phyloP scores from a whole-genome alignment of 1,140 invertebrate species.

The Drosophila ambigua region DNA sequence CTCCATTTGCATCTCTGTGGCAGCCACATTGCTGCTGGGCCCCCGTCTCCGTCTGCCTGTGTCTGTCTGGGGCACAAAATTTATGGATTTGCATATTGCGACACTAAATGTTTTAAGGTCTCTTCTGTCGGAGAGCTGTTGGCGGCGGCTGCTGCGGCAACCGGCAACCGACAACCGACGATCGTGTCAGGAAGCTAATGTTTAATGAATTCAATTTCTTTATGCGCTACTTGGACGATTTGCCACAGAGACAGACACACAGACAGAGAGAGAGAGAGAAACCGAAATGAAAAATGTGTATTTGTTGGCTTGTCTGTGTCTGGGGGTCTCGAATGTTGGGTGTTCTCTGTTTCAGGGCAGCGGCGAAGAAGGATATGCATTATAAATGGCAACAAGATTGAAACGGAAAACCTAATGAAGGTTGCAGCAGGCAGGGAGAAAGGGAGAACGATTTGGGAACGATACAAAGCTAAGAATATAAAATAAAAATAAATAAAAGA shows the following conservation, averaged over 20 bases:
- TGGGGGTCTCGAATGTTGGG: background rate
- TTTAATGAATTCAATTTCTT: conserved; percentile 83
- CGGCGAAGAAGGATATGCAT: no score
- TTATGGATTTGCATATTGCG: conserved; percentile 80
- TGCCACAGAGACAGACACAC: background rate
- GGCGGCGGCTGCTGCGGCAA: conserved; percentile 10
- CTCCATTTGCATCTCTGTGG: conserved; percentile 1
- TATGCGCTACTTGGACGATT: conserved; percentile 69
- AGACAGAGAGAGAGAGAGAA: conserved; percentile 20
- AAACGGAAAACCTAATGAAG: background rate
- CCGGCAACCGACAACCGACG: background rate
- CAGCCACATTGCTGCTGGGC: conserved; percentile 4
- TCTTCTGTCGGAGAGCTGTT: conserved; percentile 4
- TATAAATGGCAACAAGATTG: background rate
- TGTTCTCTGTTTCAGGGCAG: background rate
- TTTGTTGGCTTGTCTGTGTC: conserved; percentile 4
- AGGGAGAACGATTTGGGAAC: no score
- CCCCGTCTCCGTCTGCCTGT: background rate
- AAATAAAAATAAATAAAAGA: no score
- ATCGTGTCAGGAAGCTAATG: conserved; percentile 82
- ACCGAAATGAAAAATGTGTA: conserved; percentile 39
- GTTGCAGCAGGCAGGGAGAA: no score
- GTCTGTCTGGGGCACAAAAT: conserved; percentile 50
- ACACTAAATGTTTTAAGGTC: conserved; percentile 77
- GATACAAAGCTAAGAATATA: no score